These are phyloP conservation scores for Anthoscopus minutus DNA, from an alignment of 2,113 vertebrate species.

Conservation along the genomic window DNA sequence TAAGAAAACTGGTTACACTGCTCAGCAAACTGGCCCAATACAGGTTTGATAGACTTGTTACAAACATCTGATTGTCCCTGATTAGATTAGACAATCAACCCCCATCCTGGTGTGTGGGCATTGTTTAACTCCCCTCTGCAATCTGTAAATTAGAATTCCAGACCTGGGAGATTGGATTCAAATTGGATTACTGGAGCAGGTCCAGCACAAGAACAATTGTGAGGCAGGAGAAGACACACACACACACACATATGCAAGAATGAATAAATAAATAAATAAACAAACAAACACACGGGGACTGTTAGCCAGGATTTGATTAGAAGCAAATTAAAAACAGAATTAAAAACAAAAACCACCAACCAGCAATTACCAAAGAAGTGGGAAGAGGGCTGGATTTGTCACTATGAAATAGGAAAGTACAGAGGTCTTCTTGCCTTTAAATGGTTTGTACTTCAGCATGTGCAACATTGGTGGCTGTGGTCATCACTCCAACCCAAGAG, in stretches of 20 bases:
- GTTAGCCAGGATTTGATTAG: constrained; percentile 54
- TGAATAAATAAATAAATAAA: neutral
- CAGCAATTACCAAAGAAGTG: constrained; percentile 25
- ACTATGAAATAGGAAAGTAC: constrained; percentile 33
- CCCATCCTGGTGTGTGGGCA: neutral
- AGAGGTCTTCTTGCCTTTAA: neutral
- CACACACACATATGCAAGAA: neutral
- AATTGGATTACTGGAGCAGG: constrained; percentile 70
- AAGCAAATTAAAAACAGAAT: constrained; percentile 65
- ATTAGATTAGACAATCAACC: constrained; percentile 68
- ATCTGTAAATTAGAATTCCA: constrained; percentile 68
- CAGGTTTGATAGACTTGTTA: constrained; percentile 56
- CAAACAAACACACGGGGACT: constrained; percentile 1
- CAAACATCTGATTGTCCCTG: constrained; percentile 58
- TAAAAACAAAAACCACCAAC: constrained; percentile 59
- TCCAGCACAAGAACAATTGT: constrained; percentile 45
- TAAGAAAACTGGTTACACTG: constrained; percentile 19
- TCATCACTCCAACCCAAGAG: neutral
- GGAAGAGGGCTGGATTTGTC: constrained; percentile 29
- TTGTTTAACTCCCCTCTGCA: constrained; percentile 48
- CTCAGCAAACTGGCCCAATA: constrained; percentile 18
- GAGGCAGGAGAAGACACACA: neutral
- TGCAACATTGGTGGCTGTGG: accelerated
- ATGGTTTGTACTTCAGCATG: neutral
- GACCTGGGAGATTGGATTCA: constrained; percentile 69